Evolutionary conservation across 1,140 invertebrate genomes (phyloP), one percentile per base, ranked within the genome.

Genomic region (Conus ventricosus): DNA sequence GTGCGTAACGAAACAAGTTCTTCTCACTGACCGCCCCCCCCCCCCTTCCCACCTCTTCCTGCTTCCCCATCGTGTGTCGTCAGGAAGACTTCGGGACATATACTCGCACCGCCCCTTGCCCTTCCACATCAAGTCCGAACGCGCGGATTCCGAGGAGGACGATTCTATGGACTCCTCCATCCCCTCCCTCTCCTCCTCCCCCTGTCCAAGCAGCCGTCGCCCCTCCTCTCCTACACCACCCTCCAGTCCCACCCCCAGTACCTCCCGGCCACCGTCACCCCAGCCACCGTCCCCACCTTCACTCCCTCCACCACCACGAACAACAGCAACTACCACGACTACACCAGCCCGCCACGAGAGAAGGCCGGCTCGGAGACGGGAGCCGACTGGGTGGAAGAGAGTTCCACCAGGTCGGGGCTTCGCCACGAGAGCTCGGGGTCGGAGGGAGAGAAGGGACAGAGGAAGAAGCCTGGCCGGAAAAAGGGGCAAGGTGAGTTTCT

Each of bases 401-500:
- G 80, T 81, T 67, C 84, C 25, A 2, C 60, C 17, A 20, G 67
- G 17, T 27, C 63, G 27, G 39, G 60, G 23, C 63, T 20, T 4
- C 11, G 17, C 71, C 25, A 13, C 25, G 8, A 5, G 39, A 39
- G 39, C 39, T 39, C 27, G 15, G 53, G 27, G 0, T 25, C 51
- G 8, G 39, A 54, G 17, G 87, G 80, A 60, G 78, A 82, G 39
- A 88, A 88, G 39, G 53, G 54, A 55, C 85, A 87, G 55, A 80
- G 87, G 80, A 93, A 91, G 84, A 85, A 92, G 67, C 91, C 92
- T 6, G 92, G 92, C 13, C 87, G 92, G 55, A 93, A 93, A 76
- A 93, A 93, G 89, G 92, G 92, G 20, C 92, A 93, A 91, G 91
- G 92, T 93, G 85, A 84, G 82, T 89, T 15, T 78, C 39, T 82